These are phyloP conservation scores for Sebastes variabilis DNA, from an alignment of 2,797 vertebrate genomes.

Conservation along the genomic window DNA sequence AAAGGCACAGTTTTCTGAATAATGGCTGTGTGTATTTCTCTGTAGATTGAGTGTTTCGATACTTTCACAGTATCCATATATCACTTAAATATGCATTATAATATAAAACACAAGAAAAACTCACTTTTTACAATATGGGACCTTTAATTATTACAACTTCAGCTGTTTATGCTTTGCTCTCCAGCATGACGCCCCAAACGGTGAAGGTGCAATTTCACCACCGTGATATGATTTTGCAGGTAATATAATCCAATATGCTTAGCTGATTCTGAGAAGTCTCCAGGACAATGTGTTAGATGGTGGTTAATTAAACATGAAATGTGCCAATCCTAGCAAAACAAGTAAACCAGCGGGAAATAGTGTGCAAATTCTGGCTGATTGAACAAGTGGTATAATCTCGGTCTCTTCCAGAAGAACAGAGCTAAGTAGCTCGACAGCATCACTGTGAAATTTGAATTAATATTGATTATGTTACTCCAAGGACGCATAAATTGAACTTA, in stretches of 20 bases:
- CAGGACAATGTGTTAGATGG: conserved; percentile 51
- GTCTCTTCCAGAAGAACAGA: conserved; percentile 55
- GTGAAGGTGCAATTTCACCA: not conserved
- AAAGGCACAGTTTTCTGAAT: too few species aligned
- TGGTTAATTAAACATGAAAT: conserved; percentile 67
- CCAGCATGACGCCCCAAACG: not conserved
- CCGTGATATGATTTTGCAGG: not conserved
- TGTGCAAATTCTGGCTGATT: conserved; percentile 65
- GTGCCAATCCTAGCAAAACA: conserved; percentile 60
- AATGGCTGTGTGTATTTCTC: too few species aligned
- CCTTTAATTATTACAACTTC: not conserved
- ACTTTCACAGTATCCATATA: too few species aligned
- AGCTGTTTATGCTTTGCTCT: not conserved
- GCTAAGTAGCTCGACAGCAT: conserved; percentile 60
- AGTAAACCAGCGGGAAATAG: conserved; percentile 56
- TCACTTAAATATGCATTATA: too few species aligned
- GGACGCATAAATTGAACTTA: conserved; percentile 77
- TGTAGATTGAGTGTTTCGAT: too few species aligned
- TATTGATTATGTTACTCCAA: conserved; percentile 78
- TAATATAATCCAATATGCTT: conserved; percentile 25
- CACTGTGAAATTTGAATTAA: conserved; percentile 79
- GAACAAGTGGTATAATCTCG: conserved; percentile 71
- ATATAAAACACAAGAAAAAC: too few species aligned
- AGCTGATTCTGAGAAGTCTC: conserved; percentile 28
- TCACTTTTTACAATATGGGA: too few species aligned